Conservation (phyloP, 2,113 vertebrate species). For the Ceuthmochares aereus region DNA sequence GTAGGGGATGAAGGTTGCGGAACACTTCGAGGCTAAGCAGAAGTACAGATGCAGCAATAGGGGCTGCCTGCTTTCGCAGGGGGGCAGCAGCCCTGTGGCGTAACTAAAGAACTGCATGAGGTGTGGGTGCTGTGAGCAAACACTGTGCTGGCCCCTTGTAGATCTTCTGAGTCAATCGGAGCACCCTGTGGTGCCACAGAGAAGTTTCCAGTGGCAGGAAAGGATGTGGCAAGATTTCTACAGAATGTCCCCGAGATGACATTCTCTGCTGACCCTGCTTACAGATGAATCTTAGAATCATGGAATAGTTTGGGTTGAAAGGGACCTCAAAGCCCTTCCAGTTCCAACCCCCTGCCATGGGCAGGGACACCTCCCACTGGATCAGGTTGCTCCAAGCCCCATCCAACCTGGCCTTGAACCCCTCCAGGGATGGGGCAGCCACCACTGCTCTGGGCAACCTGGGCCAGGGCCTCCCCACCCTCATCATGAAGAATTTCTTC, state of each 20-base stretch:
- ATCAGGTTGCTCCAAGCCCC: too few species aligned
- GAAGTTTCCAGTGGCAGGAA: not conserved
- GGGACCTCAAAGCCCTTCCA: too few species aligned
- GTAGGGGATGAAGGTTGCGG: accelerated
- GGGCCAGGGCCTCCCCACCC: too few species aligned
- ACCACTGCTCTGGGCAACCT: too few species aligned
- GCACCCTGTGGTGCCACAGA: not conserved
- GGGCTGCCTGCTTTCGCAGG: accelerated
- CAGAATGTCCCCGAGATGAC: accelerated
- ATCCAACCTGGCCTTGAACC: too few species aligned
- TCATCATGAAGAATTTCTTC: too few species aligned
- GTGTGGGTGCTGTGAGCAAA: accelerated
- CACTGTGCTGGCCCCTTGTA: accelerated
- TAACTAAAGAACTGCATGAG: not conserved
- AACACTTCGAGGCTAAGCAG: accelerated
- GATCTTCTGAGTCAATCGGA: not conserved
- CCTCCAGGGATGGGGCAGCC: too few species aligned
- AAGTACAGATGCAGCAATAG: not conserved
- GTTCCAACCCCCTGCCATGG: too few species aligned
- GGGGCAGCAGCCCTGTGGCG: not conserved
- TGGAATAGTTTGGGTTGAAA: too few species aligned
- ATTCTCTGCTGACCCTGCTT: accelerated
- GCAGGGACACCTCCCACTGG: too few species aligned
- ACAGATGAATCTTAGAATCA: too few species aligned
- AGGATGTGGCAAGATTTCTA: not conserved